Base-by-base conservation (phyloP, 2,797 vertebrate species). In the Cryptoblepharus egeriae region DNA sequence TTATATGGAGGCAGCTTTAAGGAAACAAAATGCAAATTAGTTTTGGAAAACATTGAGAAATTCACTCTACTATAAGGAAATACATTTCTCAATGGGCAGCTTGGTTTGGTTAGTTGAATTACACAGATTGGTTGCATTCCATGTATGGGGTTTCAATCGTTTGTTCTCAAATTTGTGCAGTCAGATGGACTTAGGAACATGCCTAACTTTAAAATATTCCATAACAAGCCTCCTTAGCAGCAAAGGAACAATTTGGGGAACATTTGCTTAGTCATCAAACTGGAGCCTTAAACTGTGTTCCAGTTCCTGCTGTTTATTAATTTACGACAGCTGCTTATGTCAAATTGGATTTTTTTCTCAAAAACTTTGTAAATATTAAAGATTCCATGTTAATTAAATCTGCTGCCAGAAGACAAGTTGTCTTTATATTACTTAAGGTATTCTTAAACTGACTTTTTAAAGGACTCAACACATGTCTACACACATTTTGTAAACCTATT, bases 1-100 rank as follows among this genome's bases (percentile, higher is more conserved):
- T 96, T 82, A 96, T 89, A 89, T 97, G 96, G 15, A 96, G 94
- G 77, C 96, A 96, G 35, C 96, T 96, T 65, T 91, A 95, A 93
- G 82, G 86, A 86, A 91, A 67, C 49, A 5, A 37, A 83, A 70
- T 24, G 37, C 26, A 79, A 35, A 69, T 16, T 1, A 52, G 1
- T 4, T 72, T 45, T 28, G 67, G 28, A 77, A 88, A n/a, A 10
- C 15, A 26, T 67, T 63, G 11, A 64, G 70, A 11, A 70, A 1
- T 22, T 60, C 28, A 58, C 4, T 64, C 42, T 37, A 35, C 32
- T 64, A 39, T 67, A 16, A 22, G 13, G 24, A 60, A 45, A 45
- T 24, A 70, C 24, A 13, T 5, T 10, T 32, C 22, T 28, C 4
- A 22, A 69, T 39, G 61, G 39, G 6, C 55, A 82, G 10, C n/a